Evolutionary conservation across 2,888 invertebrate species (phyloP).

Genomic region (Agonum fuliginosum): DNA sequence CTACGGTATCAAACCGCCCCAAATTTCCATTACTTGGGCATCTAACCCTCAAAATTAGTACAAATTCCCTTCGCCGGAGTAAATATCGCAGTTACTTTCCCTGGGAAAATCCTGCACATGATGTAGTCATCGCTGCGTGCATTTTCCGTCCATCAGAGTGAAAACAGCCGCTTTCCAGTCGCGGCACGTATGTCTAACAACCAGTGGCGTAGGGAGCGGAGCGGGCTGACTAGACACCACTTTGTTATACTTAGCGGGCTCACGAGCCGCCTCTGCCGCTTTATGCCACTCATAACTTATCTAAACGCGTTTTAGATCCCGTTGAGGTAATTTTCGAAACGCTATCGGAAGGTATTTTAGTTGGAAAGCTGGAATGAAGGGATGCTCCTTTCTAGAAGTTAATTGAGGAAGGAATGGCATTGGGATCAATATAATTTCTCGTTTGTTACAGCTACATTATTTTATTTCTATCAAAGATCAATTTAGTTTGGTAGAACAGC

Average conservation of each 20-base stretch:
- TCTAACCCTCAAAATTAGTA: no score
- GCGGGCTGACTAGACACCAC: background rate
- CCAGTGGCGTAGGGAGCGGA: slow-evolving; percentile 2
- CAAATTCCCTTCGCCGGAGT: no score
- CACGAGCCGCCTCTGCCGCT: slow-evolving; percentile 36
- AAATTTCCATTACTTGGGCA: no score
- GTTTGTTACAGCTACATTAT: no score
- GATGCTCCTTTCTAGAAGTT: slow-evolving; percentile 21
- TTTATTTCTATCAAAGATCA: no score
- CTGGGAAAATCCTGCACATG: slow-evolving; percentile 3
- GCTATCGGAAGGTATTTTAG: slow-evolving; percentile 28
- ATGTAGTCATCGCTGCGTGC: slow-evolving; percentile 13
- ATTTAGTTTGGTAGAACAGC: no score
- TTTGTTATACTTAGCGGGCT: slow-evolving; percentile 49
- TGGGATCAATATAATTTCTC: no score
- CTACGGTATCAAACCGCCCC: no score
- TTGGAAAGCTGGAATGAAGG: background rate
- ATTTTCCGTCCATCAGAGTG: slow-evolving; percentile 1
- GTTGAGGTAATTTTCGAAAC: slow-evolving; percentile 54
- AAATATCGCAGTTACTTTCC: background rate
- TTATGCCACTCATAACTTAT: slow-evolving; percentile 55
- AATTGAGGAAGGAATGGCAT: no score
- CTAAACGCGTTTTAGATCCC: slow-evolving; percentile 55
- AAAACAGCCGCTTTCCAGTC: background rate
- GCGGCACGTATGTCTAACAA: background rate